A percentile compares a stretch with the other conserved stretches of the same genome.
Conservation (phyloP, 2,797 vertebrate genomes). For the Crax fasciolata region DNA sequence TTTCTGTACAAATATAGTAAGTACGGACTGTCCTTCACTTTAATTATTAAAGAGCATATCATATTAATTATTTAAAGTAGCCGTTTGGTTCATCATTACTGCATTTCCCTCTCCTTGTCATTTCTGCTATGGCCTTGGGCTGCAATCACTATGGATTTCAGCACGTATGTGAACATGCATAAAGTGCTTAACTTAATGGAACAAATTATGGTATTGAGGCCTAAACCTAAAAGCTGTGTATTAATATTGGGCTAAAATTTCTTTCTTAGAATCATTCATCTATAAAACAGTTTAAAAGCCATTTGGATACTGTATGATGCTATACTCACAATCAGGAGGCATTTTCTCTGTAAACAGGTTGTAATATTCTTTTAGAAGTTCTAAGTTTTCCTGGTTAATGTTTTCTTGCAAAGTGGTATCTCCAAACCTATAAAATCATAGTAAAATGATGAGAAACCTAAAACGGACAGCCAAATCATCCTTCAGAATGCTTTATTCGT, state of each 20-base stretch:
- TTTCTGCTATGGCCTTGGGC: not conserved
- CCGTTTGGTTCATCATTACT: not conserved
- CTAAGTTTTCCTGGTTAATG: slow-evolving; percentile 98
- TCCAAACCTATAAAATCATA: slow-evolving; percentile 89
- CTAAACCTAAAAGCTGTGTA: not conserved
- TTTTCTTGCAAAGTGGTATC: slow-evolving; percentile 97
- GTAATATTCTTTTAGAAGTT: slow-evolving; percentile 94
- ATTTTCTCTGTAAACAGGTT: slow-evolving; percentile 92
- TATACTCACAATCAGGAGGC: slow-evolving; percentile 93
- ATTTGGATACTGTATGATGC: not conserved
- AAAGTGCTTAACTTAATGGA: not conserved
- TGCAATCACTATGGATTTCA: not conserved
- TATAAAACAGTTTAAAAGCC: not conserved
- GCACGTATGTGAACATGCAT: not conserved
- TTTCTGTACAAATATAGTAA: not conserved
- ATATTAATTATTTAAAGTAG: not conserved
- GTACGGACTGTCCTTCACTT: not conserved
- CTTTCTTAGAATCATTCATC: not conserved
- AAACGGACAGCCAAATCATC: not conserved
- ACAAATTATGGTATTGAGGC: not conserved
- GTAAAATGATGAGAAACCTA: not conserved
- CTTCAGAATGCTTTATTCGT: not conserved
- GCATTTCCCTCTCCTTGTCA: not conserved
- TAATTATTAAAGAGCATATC: not conserved
- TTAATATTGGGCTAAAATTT: not conserved